Base-by-base conservation (phyloP, 2,888 invertebrate species). In the Cheilosia soror region DNA sequence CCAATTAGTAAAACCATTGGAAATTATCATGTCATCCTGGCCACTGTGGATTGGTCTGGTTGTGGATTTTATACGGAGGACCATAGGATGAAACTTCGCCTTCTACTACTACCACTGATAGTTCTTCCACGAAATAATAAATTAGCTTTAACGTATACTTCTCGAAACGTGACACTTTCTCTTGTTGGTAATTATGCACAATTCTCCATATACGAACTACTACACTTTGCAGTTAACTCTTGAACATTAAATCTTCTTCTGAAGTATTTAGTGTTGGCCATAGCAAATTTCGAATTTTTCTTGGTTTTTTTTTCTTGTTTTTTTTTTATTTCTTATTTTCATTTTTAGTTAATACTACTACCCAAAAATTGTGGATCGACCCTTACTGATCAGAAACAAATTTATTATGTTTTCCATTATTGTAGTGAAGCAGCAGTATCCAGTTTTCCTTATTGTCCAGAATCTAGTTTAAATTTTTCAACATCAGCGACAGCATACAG, bases 401-500 rank as follows among this genome's bases (percentile, higher is more conserved):
- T 79, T 63, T 78, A 65, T 78, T 79, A 79, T 79, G 44, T 79
- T 71, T 81, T 80, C 76, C 71, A 77, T 81, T 62, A 88, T 89
- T 91, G 89, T 89, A 92, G 92, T 90, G 92, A 92, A 89, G 91
- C 92, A 89, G 92, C 92, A 78, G 92, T 92, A 87, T 90, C 92
- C 89, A 92, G 92, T 90, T 92, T 92, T 92, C 90, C 92, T 90
- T 92, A 92, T 90, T 92, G 92, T 89, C 90, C 92, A 89, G 92
- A 92, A 90, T 91, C 92, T 90, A 92, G 92, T 69, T 90, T 95
- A 89, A 95, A 95, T 93, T 96, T 96, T 92, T 94, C 95, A 82
- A 95, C 94, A 87, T 94, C 94, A 81, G 93, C 91, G 77, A 91
- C 93, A 84, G 93, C 94, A 72, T 94, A 93, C 71, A 95, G 95